A percentile compares a stretch with the other conserved stretches of the same genome.
phyloP scores from a whole-genome alignment of 2,888 invertebrate species.

The Xylocampa areola region DNA sequence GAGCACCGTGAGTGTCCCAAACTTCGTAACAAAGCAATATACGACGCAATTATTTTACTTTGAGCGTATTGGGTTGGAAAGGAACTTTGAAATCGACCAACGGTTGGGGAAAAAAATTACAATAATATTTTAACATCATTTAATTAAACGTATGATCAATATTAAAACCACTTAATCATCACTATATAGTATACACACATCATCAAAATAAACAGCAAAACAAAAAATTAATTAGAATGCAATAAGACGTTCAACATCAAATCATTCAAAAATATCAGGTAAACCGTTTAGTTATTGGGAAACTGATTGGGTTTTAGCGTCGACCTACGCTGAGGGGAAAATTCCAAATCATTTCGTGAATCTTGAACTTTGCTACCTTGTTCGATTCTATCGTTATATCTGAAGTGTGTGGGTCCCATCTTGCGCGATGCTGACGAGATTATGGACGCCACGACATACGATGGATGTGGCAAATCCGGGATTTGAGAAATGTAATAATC shows the following conservation, averaged over 20 bases:
- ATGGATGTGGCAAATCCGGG: conserved; percentile 73
- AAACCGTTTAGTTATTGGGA: conserved; percentile 23
- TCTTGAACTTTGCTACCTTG: conserved; percentile 43
- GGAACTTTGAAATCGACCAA: too few species aligned
- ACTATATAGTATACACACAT: background rate
- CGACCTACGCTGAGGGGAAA: conserved; percentile 71
- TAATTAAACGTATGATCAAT: too few species aligned
- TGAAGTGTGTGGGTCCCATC: conserved; percentile 66
- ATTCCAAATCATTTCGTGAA: conserved; percentile 55
- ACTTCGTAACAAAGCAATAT: conserved; percentile 24
- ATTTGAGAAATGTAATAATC: conserved; percentile 71
- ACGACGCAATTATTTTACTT: conserved; percentile 18
- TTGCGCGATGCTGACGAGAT: conserved; percentile 69
- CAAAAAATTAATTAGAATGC: conserved; percentile 4
- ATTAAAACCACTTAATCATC: background rate
- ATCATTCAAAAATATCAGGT: conserved; percentile 22
- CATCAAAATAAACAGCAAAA: conserved; percentile 5
- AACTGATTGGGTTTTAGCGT: conserved; percentile 66
- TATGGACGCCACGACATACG: conserved; percentile 68
- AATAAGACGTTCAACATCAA: conserved; percentile 26
- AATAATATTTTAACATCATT: too few species aligned
- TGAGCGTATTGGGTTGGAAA: too few species aligned
- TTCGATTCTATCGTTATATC: conserved; percentile 70
- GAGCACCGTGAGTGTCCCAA: conserved; percentile 16
- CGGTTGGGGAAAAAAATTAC: too few species aligned